These are phyloP conservation scores for Drosophila algonquin DNA, from an alignment of 2,888 invertebrate genomes.

Conservation along the genomic window DNA sequence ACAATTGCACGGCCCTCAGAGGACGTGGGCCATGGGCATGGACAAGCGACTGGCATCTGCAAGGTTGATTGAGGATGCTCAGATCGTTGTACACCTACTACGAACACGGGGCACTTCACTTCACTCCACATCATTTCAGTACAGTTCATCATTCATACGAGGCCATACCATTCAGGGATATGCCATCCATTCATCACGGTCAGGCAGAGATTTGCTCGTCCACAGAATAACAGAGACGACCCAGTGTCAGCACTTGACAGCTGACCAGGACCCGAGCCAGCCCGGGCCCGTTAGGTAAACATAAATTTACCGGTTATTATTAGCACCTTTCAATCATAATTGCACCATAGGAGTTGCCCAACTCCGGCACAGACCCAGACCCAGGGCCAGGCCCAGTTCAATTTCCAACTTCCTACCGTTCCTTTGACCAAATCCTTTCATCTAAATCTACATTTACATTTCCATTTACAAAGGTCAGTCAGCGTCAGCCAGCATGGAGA, in stretches of 20 bases:
- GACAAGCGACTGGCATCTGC: slow-evolving; percentile 16
- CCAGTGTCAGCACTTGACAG: slow-evolving; percentile 65
- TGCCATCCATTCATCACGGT: slow-evolving; percentile 61
- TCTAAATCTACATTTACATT: slow-evolving; percentile 10
- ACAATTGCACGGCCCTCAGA: slow-evolving; percentile 61
- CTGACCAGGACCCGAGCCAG: slow-evolving; percentile 53
- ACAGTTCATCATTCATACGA: slow-evolving; percentile 65
- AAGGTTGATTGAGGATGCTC: slow-evolving; percentile 27
- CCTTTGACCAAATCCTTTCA: slow-evolving; percentile 40
- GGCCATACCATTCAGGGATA: slow-evolving; percentile 42
- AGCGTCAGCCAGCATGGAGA: slow-evolving; percentile 37
- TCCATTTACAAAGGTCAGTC: slow-evolving; percentile 38
- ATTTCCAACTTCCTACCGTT: slow-evolving; percentile 55
- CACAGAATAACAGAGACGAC: slow-evolving; percentile 25
- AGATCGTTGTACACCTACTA: slow-evolving; percentile 58
- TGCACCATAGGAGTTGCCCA: slow-evolving; percentile 79
- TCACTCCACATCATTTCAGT: slow-evolving; percentile 28
- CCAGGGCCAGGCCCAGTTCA: slow-evolving; percentile 48
- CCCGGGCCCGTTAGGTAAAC: slow-evolving; percentile 79
- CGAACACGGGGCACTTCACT: slow-evolving; percentile 17
- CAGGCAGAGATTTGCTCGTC: slow-evolving; percentile 7
- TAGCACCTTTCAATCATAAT: slow-evolving; percentile 83
- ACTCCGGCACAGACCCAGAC: slow-evolving; percentile 10
- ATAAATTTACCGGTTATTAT: slow-evolving; percentile 82
- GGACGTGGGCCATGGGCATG: slow-evolving; percentile 38